A percentile compares a stretch with the other conserved stretches of the same genome.
Conservation (phyloP, 2,113 vertebrate genomes). For the Procavia capensis region DNA sequence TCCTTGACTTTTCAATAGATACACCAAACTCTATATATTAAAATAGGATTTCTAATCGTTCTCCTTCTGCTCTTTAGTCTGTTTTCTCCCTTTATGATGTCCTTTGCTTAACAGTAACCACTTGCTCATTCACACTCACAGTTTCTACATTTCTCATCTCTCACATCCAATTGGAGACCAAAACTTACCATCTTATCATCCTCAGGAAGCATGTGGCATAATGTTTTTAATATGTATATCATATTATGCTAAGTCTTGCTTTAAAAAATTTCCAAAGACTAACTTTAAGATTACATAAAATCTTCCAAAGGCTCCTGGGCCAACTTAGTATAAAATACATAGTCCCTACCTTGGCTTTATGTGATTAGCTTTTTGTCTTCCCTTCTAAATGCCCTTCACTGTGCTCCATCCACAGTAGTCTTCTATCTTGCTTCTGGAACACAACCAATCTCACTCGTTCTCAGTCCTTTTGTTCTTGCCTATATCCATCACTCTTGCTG, state of each 20-base stretch:
- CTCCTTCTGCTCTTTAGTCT: not conserved
- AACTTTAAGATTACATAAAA: no score
- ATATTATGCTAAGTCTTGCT: not conserved
- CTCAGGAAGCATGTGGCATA: not conserved
- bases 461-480: not conserved
- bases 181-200: not conserved
- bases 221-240: conserved; percentile 9
- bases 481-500: not conserved
- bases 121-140: not conserved
- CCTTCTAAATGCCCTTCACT: not conserved
- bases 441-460: not conserved
- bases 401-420: not conserved
- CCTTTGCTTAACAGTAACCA: not conserved
- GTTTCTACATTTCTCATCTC: not conserved
- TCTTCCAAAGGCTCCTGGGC: not conserved
- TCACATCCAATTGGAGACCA: not conserved
- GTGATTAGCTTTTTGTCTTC: not conserved
- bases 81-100: not conserved
- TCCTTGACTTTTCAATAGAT: not conserved
- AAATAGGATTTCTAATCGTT: not conserved
- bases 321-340: not conserved
- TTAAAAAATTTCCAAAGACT: not conserved
- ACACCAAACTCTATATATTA: not conserved
- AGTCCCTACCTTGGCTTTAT: not conserved
- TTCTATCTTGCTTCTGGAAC: not conserved